phyloP scores from a whole-genome alignment of 2,113 vertebrate species.

The Ictidomys tridecemlineatus region DNA sequence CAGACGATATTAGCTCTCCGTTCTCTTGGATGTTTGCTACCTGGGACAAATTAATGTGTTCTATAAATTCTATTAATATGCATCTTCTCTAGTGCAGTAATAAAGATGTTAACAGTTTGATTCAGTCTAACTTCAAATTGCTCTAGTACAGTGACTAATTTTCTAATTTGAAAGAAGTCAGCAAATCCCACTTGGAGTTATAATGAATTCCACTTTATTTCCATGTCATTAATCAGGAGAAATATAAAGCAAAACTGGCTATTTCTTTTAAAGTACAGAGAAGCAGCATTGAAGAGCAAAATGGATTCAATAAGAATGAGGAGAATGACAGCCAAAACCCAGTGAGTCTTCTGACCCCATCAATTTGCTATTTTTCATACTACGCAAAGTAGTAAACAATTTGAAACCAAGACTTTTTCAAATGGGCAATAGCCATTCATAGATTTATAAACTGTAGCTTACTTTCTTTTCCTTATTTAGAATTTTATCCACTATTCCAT shows the following conservation, averaged over 20 bases:
- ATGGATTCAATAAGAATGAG: neutral
- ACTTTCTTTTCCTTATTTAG: neutral
- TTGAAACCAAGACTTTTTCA: neutral
- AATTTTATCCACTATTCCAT: neutral
- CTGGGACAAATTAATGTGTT: conserved; percentile 14
- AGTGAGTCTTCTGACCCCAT: neutral
- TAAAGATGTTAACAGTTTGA: conserved; percentile 38
- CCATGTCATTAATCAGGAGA: neutral
- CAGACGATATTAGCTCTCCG: neutral
- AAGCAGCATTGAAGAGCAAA: neutral
- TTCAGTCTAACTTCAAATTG: conserved; percentile 43
- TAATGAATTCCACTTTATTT: conserved; percentile 62
- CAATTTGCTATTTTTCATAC: neutral
- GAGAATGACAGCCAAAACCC: neutral
- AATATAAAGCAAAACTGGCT: conserved; percentile 22
- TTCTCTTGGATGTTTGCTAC: neutral
- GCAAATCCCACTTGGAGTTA: conserved; percentile 15
- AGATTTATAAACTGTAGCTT: neutral
- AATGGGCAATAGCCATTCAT: neutral
- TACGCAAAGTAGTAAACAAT: neutral
- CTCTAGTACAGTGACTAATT: conserved; percentile 39
- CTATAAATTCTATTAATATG: neutral
- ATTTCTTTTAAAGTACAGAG: conserved; percentile 32
- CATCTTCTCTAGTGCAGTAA: neutral
- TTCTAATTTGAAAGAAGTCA: conserved; percentile 66